Base-by-base conservation (phyloP, 1,140 invertebrate genomes). In the Hydropsyche tenuis region DNA sequence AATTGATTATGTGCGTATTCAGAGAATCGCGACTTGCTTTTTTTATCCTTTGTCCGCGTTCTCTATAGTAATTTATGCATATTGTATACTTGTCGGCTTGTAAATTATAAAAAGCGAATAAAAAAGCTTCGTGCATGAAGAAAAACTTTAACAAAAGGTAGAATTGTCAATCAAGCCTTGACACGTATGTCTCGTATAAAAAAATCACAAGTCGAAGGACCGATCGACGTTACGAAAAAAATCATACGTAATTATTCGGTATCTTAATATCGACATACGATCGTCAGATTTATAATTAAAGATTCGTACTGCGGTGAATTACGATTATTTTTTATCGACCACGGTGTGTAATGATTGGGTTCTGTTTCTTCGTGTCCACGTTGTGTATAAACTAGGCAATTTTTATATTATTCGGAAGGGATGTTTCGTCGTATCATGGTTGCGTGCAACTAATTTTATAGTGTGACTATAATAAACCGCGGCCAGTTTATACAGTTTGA, bases 101-200 rank as follows among this genome's bases (percentile, higher is more conserved):
- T 14, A 48, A n/a, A 48, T 48, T 16, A 53, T 53, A 18, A 18
- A 53, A 18, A 53, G 48, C 48, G 16, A 53, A 16, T 53, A 18
- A 18, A 53, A 53, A 53, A 53, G 16, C 16, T 20, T 7, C 48
- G 20, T 20, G 20, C 16, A 20, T 18, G 20, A 53, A 53, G 48
- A 18, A 53, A 53, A 53, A 53, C 48, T 18, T 20, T 9, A 18
- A 53, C 48, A 18, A 53, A 53, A 53, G 48, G 7, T 18, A 20
- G 16, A 53, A 53, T 53, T 53, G 48, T 53, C 48, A 53, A 53
- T 53, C 48, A 53, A 53, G 48, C 48, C 48, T 16, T 53, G 16
- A 20, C 48, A 53, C 48, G 14, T 53, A 37, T 37, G 20, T 20
- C 9, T 20, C n/a, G 48, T 53, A 53, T 53, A 18, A 53, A 53